Evolutionary conservation across 2,888 invertebrate genomes (phyloP).

Genomic region (Pammene aurita): DNA sequence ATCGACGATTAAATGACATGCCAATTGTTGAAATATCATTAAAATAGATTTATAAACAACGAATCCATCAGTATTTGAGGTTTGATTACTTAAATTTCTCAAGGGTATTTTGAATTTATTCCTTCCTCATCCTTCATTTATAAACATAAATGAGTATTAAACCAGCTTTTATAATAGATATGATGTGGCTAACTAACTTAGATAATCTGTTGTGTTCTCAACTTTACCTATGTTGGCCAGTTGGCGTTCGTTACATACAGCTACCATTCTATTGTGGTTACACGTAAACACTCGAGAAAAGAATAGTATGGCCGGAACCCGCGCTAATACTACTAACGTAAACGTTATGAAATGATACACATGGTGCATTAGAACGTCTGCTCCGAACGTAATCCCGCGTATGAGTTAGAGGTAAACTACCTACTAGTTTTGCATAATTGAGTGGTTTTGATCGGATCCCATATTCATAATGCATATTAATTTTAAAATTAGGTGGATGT

Average conservation of each 20-base stretch:
- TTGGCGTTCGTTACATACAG: conserved; percentile 62
- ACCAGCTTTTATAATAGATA: too few species aligned
- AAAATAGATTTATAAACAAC: too few species aligned
- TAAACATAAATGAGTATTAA: too few species aligned
- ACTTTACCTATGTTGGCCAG: conserved; percentile 52
- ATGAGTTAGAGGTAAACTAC: not conserved
- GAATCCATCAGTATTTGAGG: too few species aligned
- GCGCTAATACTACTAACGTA: conserved; percentile 55
- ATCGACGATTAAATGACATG: too few species aligned
- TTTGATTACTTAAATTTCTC: too few species aligned
- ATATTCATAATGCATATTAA: too few species aligned
- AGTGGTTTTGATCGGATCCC: not conserved
- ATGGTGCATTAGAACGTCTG: conserved; percentile 34
- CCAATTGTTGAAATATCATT: too few species aligned
- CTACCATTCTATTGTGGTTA: conserved; percentile 62
- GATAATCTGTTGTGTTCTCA: not conserved
- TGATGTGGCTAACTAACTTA: too few species aligned
- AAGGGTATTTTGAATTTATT: too few species aligned
- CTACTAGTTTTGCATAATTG: not conserved
- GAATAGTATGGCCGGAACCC: conserved; percentile 69
- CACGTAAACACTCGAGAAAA: conserved; percentile 71
- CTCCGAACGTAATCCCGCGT: conserved; percentile 2
- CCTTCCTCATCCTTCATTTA: too few species aligned
- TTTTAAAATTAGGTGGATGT: too few species aligned
- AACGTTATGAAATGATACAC: conserved; percentile 42